Evolutionary conservation across 2,888 invertebrate genomes (phyloP), one percentile per base, ranked within the genome.

Genomic region (Nephrocerus scutellatus): DNA sequence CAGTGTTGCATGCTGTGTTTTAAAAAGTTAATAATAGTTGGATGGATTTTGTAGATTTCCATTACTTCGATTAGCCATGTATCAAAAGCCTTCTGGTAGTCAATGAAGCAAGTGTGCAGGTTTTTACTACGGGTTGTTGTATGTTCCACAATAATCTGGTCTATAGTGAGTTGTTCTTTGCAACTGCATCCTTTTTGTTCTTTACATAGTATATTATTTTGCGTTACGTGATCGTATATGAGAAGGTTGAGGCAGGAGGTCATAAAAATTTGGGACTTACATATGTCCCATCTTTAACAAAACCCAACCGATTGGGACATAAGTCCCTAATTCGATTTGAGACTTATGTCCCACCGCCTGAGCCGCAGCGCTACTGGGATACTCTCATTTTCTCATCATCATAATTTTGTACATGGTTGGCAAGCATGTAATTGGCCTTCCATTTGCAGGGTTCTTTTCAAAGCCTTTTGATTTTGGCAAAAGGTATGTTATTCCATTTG

Each of bases 71-170:
- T 23, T 35, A 46, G 14, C 28, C 37, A 40, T 19, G 24, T 35
- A 14, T 39, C 39, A 29, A 39, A 45, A 3, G 37, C 42, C n/a
- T 46, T 37, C 20, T 37, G 36, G 24, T 45, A 42, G n/a, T 45
- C 45, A 16, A 41, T 39, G 22, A 28, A 44, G 13, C 39, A 33
- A 2, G 24, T 9, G 18, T 30, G 7, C 19, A 30, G 10, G 16
- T 35, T 40, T 14, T 13, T 35, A 10, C 6, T 14, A 12, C 29
- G 8, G 10, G 19, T 34, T 5, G 16, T 16, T 14, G 39, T 18
- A n/a, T 39, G 39, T 13, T 21, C 36, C 8, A 41, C 19, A 7
- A 34, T 14, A 8, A 30, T 30, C 29, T 33, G 37, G 15, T 38
- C 30, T 9, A 42, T 42, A 6, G 30, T 39, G 9, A 43, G 12